Evolutionary conservation across 64 coral and sea anemone genomes (phyloP).

Genomic region (Acropora tenuis): DNA sequence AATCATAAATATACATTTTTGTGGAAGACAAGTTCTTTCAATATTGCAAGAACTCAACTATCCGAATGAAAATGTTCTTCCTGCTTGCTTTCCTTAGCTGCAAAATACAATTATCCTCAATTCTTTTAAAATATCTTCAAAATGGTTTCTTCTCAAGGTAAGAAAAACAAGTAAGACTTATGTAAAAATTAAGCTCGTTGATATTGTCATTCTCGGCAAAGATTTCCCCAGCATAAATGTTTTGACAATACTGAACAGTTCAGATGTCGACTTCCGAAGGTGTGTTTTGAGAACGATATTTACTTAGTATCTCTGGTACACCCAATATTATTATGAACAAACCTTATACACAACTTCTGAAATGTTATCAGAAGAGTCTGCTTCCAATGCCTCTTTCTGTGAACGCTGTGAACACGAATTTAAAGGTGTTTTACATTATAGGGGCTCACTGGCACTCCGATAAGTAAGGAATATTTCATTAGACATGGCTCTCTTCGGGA

Average conservation of each 20-base stretch:
- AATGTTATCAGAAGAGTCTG: slow-evolving; percentile 64
- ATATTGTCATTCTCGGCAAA: too few species aligned
- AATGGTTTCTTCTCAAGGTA: too few species aligned
- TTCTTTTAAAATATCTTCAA: background rate
- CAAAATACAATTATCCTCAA: background rate
- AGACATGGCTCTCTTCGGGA: background rate
- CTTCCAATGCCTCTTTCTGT: slow-evolving; percentile 67
- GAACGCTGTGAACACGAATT: slow-evolving; percentile 35
- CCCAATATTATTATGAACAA: background rate
- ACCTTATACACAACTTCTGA: slow-evolving; percentile 88
- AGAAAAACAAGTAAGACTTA: too few species aligned
- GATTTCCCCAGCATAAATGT: too few species aligned
- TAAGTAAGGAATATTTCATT: background rate
- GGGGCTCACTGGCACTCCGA: background rate
- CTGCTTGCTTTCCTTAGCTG: background rate
- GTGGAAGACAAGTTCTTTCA: too few species aligned
- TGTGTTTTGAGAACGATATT: background rate
- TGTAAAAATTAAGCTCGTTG: too few species aligned
- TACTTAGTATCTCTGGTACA: background rate
- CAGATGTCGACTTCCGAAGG: too few species aligned
- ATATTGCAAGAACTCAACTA: background rate
- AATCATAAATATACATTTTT: too few species aligned
- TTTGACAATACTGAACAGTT: too few species aligned
- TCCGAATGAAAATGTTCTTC: background rate
- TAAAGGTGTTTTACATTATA: background rate